phyloP scores from a whole-genome alignment of 53 echinoderm and acorn worm species.

The Echinometra lucunter region DNA sequence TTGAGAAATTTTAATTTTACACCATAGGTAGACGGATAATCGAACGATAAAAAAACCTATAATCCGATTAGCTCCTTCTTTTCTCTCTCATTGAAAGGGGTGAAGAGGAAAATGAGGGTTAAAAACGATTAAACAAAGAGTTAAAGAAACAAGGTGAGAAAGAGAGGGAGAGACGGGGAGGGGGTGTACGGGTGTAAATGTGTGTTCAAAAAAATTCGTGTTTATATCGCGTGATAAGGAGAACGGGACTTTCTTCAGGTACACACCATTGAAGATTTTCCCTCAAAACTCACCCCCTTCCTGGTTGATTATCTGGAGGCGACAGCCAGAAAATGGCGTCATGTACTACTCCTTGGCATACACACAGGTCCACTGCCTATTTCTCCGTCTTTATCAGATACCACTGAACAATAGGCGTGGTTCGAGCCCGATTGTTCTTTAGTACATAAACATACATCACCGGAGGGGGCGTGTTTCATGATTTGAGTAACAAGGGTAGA shows the following conservation, averaged over 20 bases:
- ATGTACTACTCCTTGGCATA: background rate
- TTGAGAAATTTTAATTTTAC: too few relatives aligned
- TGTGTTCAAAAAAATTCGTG: too few relatives aligned
- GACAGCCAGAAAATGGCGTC: background rate
- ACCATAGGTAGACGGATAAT: too few relatives aligned
- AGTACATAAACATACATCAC: background rate
- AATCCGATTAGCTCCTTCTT: too few relatives aligned
- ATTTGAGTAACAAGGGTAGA: background rate
- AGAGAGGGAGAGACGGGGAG: background rate
- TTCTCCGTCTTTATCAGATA: background rate
- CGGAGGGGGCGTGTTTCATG: constrained; percentile 25
- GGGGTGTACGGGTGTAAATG: background rate
- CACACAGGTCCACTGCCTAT: background rate
- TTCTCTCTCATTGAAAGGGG: too few relatives aligned
- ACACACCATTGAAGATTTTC: background rate
- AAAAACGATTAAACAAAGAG: too few relatives aligned
- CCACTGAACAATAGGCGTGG: background rate
- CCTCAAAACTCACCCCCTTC: background rate
- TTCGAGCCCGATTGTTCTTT: background rate
- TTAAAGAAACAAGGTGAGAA: too few relatives aligned
- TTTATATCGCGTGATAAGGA: background rate
- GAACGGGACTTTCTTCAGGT: background rate
- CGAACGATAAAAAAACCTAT: too few relatives aligned
- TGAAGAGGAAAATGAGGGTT: too few relatives aligned
- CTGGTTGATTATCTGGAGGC: constrained; percentile 11